Evolutionary conservation across 2,797 vertebrate genomes (phyloP).

Genomic region (Urocyon cinereoargenteus): DNA sequence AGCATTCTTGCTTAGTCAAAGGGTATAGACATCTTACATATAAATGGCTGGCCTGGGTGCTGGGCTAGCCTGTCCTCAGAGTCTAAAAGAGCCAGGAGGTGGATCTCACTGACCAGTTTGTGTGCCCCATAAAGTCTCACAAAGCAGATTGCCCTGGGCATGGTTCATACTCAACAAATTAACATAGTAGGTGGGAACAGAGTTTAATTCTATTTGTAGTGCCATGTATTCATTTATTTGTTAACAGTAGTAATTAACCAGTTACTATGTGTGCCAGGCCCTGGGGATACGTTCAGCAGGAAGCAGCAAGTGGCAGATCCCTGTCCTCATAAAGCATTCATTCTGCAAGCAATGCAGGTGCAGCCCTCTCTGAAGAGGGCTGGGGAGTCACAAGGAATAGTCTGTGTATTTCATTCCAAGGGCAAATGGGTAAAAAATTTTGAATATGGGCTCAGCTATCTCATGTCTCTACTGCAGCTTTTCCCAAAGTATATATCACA

Average conservation of each 20-base stretch:
- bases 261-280: not conserved
- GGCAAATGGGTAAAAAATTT: not conserved
- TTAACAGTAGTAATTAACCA: conserved; percentile 12
- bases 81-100: not conserved
- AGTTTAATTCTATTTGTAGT: conserved; percentile 30
- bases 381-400: not conserved
- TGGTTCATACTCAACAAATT: not conserved
- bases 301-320: not conserved
- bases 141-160: not conserved
- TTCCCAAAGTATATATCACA: not conserved
- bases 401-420: not conserved
- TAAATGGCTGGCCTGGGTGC: not conserved
- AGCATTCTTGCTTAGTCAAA: not conserved
- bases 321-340: accelerated
- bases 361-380: not conserved
- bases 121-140: not conserved
- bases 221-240: conserved; percentile 36
- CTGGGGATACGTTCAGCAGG: not conserved
- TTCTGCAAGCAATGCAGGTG: not conserved
- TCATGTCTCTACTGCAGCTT: not conserved
- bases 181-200: not conserved
- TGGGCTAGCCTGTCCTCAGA: not conserved
- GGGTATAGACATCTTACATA: not conserved
- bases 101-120: not conserved
- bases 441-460: too few relatives aligned